Conservation (phyloP, 2,113 vertebrate species). For the Puma concolor region DNA sequence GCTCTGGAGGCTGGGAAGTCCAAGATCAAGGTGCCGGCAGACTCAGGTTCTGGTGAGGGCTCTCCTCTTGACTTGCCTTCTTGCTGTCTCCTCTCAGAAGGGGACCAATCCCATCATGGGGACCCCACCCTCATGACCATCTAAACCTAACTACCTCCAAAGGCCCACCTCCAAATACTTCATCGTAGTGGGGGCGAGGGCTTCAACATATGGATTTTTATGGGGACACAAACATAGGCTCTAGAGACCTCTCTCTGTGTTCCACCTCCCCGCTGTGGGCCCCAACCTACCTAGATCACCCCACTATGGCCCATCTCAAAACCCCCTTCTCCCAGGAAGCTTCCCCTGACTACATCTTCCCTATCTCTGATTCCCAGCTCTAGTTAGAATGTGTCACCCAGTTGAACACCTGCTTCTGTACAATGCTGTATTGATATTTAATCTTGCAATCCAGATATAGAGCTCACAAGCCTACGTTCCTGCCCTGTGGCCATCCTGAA, state of each 20-base stretch:
- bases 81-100: background rate
- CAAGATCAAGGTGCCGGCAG: background rate
- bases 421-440: background rate
- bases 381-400: background rate
- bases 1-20: background rate
- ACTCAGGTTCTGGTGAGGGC: background rate
- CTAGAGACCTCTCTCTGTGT: background rate
- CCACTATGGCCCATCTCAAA: background rate
- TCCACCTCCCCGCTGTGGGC: too few species aligned
- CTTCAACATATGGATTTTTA: background rate
- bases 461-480: background rate
- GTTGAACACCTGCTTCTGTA: background rate
- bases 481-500: background rate
- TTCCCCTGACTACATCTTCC: background rate
- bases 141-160: background rate
- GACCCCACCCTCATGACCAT: background rate
- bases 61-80: background rate
- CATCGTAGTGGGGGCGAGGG: background rate
- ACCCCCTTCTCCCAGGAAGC: background rate
- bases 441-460: background rate
- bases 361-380: background rate
- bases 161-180: background rate
- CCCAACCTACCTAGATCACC: background rate
- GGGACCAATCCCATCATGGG: background rate
- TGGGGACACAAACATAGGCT: background rate